Conservation (phyloP, 64 coral and sea anemone species). For the Porites australiensis region DNA sequence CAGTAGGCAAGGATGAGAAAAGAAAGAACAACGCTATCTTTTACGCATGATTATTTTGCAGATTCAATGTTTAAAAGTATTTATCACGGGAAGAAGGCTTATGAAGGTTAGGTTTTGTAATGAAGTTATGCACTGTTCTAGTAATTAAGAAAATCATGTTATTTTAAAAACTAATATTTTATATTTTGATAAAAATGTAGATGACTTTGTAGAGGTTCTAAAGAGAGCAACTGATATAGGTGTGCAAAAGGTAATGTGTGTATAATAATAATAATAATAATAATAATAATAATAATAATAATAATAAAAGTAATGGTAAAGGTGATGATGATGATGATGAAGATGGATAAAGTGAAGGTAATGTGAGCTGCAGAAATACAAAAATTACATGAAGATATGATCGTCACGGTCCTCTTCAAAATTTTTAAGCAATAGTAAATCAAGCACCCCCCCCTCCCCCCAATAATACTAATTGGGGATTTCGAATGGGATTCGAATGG, state of each 20-base stretch:
- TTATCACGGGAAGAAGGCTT: slow-evolving; percentile 86
- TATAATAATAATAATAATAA: neutral
- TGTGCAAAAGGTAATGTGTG: slow-evolving; percentile 69
- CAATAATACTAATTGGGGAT: too few relatives aligned
- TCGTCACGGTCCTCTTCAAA: too few relatives aligned
- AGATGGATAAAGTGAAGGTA: too few relatives aligned
- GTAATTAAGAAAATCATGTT: neutral
- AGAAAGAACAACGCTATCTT: too few relatives aligned
- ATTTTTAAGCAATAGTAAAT: too few relatives aligned
- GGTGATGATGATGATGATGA: too few relatives aligned
- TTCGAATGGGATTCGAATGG: too few relatives aligned
- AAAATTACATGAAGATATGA: too few relatives aligned
- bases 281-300: too few relatives aligned
- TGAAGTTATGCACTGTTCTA: neutral
- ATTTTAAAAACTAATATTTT: neutral
- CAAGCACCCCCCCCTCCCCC: too few relatives aligned
- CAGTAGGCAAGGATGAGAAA: too few relatives aligned
- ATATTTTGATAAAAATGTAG: slow-evolving; percentile 18
- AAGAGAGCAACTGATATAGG: slow-evolving; percentile 81
- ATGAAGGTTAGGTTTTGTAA: slow-evolving; percentile 45
- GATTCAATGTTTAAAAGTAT: slow-evolving; percentile 87
- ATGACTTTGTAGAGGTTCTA: slow-evolving; percentile 86
- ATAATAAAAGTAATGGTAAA: neutral
- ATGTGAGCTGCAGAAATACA: too few relatives aligned
- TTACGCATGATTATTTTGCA: neutral